A percentile compares a stretch with the other conserved stretches of the same genome.
Conservation (phyloP, 2,113 vertebrate species). For the Anguilla rostrata region DNA sequence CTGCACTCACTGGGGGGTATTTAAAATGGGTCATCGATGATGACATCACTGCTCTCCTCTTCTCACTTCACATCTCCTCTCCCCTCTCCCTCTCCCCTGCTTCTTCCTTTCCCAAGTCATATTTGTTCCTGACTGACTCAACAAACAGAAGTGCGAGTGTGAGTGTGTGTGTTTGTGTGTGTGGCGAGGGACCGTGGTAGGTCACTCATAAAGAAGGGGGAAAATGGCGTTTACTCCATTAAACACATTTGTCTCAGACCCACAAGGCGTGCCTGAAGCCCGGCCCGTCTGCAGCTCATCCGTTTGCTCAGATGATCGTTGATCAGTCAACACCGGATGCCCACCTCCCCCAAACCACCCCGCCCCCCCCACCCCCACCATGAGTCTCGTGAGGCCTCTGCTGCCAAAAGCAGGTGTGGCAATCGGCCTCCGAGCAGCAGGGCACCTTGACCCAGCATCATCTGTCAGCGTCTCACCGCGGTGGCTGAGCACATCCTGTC, state of each 20-base stretch:
- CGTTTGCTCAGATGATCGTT: not conserved
- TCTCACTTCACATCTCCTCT: not conserved
- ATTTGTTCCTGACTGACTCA: not conserved
- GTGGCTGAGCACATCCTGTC: not conserved
- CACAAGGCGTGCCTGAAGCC: not conserved
- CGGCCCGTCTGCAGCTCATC: not conserved
- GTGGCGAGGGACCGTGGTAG: not conserved
- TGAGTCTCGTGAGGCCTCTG: not conserved
- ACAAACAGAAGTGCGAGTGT: not conserved
- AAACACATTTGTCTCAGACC: not conserved
- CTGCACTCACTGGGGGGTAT: not conserved
- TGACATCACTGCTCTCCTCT: not conserved
- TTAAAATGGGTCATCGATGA: not conserved
- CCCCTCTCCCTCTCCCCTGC: not conserved
- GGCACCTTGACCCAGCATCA: conserved; percentile 3
- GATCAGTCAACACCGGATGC: not conserved
- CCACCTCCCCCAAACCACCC: not conserved
- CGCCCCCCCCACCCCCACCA: not conserved
- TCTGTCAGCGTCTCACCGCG: not conserved
- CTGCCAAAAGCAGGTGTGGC: not conserved
- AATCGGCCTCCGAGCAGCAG: conserved; percentile 1
- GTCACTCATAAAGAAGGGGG: not conserved
- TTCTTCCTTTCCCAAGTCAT: not conserved
- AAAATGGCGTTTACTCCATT: not conserved
- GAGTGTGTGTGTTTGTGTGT: not conserved